Base-by-base conservation (phyloP, 2,888 invertebrate species). In the Gari tellinella region DNA sequence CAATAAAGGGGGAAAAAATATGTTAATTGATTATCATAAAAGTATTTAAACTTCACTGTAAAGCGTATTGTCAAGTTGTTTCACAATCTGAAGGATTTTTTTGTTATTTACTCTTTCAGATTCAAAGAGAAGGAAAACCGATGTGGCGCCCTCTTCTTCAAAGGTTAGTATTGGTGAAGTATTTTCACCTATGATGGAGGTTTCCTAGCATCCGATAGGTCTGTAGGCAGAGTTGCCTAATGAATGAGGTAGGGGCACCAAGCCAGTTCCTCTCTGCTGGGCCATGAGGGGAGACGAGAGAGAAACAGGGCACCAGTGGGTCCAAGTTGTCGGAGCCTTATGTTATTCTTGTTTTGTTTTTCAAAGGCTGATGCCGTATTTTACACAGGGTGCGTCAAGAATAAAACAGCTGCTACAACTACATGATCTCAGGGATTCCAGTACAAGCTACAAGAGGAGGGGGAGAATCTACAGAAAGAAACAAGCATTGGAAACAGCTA, bases 121-220 rank as follows among this genome's bases (percentile, higher is more conserved):
- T 78, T 67, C 72, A 10, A 87, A 87, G 68, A 74, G 86, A 51
- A 73, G 86, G 69, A 85, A 85, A 69, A 64, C 84, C 51, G 88
- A 88, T 43, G 72, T 74, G 12, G 70, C 82, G 66, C 70, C 83
- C 58, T 84, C 86, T 57, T 70, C 80, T 79, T 86, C 87, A 77
- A 88, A 89, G 89, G 89, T 89, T 89, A 89, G 89, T 86, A 85
- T 85, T 83, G 84, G 84, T 81, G 86, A 87, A 64, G 78, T 86
- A 72, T 72, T 64, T 70, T 80, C 78, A 68, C 64, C 79, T 49
- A 67, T 79, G 79, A 79, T 79, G 79, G 79, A 79, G 68, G 79
- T 79, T 65, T 64, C 74, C 77, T 73, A 78, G 73, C 78, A 73
- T 66, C 72, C 63, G 41, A 17, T 43, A 19, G 12, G n/a, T 43